These are phyloP conservation scores for Callospermophilus lateralis DNA, from an alignment of 2,113 vertebrate genomes.

Conservation along the genomic window DNA sequence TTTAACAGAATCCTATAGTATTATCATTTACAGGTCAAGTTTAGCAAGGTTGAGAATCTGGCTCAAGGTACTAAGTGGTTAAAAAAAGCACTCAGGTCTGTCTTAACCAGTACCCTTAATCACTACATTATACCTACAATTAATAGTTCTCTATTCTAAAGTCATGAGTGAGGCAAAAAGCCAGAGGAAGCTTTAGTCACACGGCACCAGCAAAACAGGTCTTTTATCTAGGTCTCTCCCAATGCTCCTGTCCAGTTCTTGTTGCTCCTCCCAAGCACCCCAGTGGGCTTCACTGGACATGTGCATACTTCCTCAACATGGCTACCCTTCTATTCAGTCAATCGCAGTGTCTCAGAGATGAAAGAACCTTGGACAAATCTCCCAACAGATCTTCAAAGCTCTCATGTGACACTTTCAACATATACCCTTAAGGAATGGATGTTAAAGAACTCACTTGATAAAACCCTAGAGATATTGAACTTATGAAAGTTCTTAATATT, in stretches of 20 bases:
- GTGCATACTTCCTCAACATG: not conserved
- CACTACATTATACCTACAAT: not conserved
- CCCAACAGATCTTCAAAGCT: not conserved
- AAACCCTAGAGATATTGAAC: not conserved
- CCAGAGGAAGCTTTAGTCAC: not conserved
- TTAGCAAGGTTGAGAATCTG: not conserved
- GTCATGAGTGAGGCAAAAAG: not conserved
- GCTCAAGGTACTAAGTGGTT: not conserved
- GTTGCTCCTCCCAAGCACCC: too few relatives aligned
- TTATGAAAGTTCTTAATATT: conserved; percentile 39
- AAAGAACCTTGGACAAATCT: not conserved
- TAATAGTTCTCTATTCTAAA: not conserved
- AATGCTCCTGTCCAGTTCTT: not conserved
- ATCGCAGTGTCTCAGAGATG: not conserved
- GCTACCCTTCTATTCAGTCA: not conserved
- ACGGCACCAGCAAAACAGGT: not conserved
- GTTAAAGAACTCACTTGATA: not conserved
- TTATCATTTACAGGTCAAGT: not conserved
- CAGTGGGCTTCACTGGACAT: not conserved
- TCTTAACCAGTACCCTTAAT: conserved; percentile 18
- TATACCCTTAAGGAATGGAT: not conserved
- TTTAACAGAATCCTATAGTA: not conserved
- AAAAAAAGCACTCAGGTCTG: conserved; percentile 26
- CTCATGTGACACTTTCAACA: not conserved
- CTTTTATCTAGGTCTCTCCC: not conserved